Evolutionary conservation across 2,888 invertebrate genomes (phyloP), one percentile per base, ranked within the genome.

Genomic region (Ophion obscuratus): DNA sequence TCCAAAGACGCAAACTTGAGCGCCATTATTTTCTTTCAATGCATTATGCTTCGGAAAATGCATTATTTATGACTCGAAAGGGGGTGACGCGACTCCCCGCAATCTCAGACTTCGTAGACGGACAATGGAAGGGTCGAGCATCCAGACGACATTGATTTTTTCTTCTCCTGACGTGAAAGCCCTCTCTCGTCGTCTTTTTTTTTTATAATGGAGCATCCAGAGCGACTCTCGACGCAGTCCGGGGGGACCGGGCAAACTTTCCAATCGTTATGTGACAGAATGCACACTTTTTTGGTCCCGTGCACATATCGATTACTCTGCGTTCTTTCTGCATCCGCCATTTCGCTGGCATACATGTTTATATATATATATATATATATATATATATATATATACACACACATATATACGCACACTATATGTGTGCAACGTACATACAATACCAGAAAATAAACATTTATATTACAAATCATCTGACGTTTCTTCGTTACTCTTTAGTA

Each of bases 121-220:
- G 53, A 78, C 73, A 62, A 77, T 67, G 66, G 57, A 78, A 81
- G 81, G 73, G 84, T 81, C 68, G 70, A 68, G 70, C 67, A 68
- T 10, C 77, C 77, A 81, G 84, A 84, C 84, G 62, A 77, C 77
- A 81, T 84, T 84, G 84, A 84, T 84, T 84, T 84, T 84, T 24
- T 61, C 17, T 61, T 74, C 70, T 68, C 31, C 77, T 62, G 73
- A 81, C 77, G 76, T 62, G 61, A n/a, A 27, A 64, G 73, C 53
- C 59, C 76, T 81, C 71, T 76, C 24, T 70, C 53, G 36, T 17
- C 10, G 40, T 62, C 57, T 61, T 64, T 57, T 66, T 66, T 77
- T 40, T 17, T 62, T 62, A 44, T 27, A 81, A 78, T 74, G 77
- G 77, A 74, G 53, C 24, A 47, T 27, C 40, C 67, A 57, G 74